phyloP scores from a whole-genome alignment of 2,888 invertebrate species.

The Protophormia terraenovae region DNA sequence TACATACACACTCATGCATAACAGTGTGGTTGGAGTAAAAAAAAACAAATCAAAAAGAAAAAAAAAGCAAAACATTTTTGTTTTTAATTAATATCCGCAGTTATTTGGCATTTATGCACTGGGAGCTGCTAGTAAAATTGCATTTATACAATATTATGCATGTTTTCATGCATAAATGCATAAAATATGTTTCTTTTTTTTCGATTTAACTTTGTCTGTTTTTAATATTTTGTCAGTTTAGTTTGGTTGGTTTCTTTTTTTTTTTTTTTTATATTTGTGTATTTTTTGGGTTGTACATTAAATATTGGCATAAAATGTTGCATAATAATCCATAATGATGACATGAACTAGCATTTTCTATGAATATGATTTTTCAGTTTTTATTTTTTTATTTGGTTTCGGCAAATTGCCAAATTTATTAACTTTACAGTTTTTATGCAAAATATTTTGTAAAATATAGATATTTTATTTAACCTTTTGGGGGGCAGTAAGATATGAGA shows the following conservation, averaged over 20 bases:
- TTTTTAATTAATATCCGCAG: conserved; percentile 64
- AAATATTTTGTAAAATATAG: neutral
- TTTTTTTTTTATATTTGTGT: neutral
- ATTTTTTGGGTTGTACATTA: conserved; percentile 35
- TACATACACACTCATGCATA: neutral
- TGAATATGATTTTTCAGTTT: neutral
- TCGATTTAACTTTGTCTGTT: neutral
- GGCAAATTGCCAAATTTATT: conserved; percentile 62
- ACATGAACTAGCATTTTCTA: conserved; percentile 52
- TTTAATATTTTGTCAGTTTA: conserved; percentile 47
- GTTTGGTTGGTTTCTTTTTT: neutral
- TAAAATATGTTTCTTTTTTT: conserved; percentile 52
- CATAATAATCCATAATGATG: conserved; percentile 63
- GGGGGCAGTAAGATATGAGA: neutral
- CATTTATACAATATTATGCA: conserved; percentile 44
- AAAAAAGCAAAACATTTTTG: conserved; percentile 14
- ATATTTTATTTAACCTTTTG: neutral
- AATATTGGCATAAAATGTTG: conserved; percentile 63
- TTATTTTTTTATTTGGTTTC: conserved; percentile 18
- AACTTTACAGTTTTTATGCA: conserved; percentile 32
- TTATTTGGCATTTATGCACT: conserved; percentile 51
- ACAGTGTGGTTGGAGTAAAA: neutral
- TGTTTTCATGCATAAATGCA: conserved; percentile 49
- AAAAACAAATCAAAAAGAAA: neutral
- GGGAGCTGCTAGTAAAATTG: conserved; percentile 40